Evolutionary conservation across 2,797 vertebrate genomes (phyloP), one percentile per base, ranked within the genome.

Genomic region (Chaunax sp.): DNA sequence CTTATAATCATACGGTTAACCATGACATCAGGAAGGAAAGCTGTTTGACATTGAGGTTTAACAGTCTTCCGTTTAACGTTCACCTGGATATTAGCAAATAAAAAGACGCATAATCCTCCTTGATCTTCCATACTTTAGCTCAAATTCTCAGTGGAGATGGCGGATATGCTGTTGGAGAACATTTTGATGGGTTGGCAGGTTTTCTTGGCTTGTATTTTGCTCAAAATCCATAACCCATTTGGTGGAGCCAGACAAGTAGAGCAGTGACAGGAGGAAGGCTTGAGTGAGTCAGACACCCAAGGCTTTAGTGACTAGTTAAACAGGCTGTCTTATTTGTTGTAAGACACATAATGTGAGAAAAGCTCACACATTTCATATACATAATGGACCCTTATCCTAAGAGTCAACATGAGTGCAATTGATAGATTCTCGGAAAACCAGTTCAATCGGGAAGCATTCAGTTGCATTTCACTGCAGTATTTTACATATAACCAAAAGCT

Each of bases 161-260:
- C 49, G 44, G 46, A 65, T 73, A 45, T 54, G 26, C 43, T 61
- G 33, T 44, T 35, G 43, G 46, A 65, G 66, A 74, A 70, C 50
- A 50, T 43, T 87, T 69, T 71, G 76, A 83, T 66, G 72, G 69
- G 64, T 78, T 82, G 83, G 75, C 67, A 78, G 55, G 26, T 75
- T 85, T 80, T 75, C 57, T 72, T 77, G 84, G 72, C 82, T 58
- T 58, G 30, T 75, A 64, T 71, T 88, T 80, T 77, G 62, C 49
- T 72, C 59, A 65, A 66, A 84, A 83, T 79, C 72, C 59, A 78
- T 83, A 81, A 75, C 22, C 63, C 67, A 51, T 80, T 80, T 78
- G 78, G 70, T 79, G 61, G 61, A 80, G 66, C 69, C 77, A 84
- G 80, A 83, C 57, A 60, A 68, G 72, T 77, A 75, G 79, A 81